A percentile compares a stretch with the other conserved stretches of the same genome.
Conservation (phyloP, 2,113 vertebrate species). For the Periophthalmus modestus region DNA sequence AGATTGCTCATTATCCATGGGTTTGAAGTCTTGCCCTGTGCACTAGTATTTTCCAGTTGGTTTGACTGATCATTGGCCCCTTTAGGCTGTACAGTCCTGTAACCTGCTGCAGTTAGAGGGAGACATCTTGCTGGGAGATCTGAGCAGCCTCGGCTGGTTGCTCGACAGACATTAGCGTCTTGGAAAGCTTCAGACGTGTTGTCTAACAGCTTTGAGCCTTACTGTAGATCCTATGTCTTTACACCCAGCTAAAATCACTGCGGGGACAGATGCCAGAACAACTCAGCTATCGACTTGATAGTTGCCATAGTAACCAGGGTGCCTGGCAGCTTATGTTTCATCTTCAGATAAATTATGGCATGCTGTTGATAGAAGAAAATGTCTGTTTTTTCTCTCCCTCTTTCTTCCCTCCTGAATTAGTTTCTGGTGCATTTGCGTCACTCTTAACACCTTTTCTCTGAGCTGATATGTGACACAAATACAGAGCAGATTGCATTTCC, state of each 20-base stretch:
- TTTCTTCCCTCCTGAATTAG: conserved; percentile 47
- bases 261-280: conserved; percentile 66
- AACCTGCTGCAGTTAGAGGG: conserved; percentile 28
- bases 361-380: conserved; percentile 63
- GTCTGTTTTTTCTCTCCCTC: conserved; percentile 23
- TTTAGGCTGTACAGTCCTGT: conserved; percentile 19
- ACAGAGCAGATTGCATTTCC: conserved; percentile 49
- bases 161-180: conserved; percentile 65
- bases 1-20: too few relatives aligned
- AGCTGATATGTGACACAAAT: conserved; percentile 66
- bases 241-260: conserved; percentile 54
- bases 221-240: conserved; percentile 65
- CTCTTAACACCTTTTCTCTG: conserved; percentile 54
- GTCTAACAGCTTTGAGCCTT: conserved; percentile 59
- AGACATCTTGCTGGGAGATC: conserved; percentile 36
- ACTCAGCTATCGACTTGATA: conserved; percentile 70
- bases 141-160: conserved; percentile 48
- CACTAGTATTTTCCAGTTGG: background rate
- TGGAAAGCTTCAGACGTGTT: conserved; percentile 59
- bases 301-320: conserved; percentile 74
- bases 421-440: conserved; percentile 69
- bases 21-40: background rate
- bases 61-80: conserved; percentile 12
- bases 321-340: conserved; percentile 73
- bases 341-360: conserved; percentile 70